phyloP scores from a whole-genome alignment of 1,140 invertebrate genomes.

The Zaprionus nigranus region DNA sequence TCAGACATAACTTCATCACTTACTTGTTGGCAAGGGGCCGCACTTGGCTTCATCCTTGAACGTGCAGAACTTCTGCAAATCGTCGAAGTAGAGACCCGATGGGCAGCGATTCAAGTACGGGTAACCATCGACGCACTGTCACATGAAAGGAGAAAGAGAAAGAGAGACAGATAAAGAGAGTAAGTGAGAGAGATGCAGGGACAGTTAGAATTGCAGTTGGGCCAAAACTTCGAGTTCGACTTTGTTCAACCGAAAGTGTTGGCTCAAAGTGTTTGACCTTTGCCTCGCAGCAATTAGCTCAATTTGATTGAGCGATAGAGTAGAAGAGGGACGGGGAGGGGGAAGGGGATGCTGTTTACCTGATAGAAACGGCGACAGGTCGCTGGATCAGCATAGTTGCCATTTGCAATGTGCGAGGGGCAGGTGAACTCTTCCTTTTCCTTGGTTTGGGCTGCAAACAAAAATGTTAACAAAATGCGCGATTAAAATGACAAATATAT shows the following conservation, averaged over 20 bases:
- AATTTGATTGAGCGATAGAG: background rate
- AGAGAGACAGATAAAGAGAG: background rate
- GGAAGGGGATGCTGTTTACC: conserved; percentile 85
- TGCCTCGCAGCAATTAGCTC: background rate
- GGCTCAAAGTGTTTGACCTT: conserved; percentile 3
- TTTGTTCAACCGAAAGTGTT: background rate
- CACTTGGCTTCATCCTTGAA: conserved; percentile 96
- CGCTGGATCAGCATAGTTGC: conserved; percentile 95
- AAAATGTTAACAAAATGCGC: background rate
- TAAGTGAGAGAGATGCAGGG: background rate
- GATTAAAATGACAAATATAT: conserved; percentile 11
- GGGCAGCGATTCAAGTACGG: conserved; percentile 95
- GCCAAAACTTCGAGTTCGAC: background rate
- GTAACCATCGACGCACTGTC: conserved; percentile 93
- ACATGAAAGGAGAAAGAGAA: background rate
- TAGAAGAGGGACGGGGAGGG: background rate
- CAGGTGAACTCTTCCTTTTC: conserved; percentile 89
- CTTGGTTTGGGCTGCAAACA: conserved; percentile 84
- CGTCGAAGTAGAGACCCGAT: conserved; percentile 95
- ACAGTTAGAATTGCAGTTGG: background rate
- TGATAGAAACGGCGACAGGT: conserved; percentile 95
- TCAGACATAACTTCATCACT: conserved; percentile 84
- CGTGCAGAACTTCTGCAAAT: conserved; percentile 95
- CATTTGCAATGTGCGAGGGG: conserved; percentile 91
- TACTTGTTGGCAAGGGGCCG: conserved; percentile 94